Evolutionary conservation across 2,113 vertebrate genomes (phyloP), one percentile per base, ranked within the genome.

Genomic region (Poeciliopsis occidentalis): DNA sequence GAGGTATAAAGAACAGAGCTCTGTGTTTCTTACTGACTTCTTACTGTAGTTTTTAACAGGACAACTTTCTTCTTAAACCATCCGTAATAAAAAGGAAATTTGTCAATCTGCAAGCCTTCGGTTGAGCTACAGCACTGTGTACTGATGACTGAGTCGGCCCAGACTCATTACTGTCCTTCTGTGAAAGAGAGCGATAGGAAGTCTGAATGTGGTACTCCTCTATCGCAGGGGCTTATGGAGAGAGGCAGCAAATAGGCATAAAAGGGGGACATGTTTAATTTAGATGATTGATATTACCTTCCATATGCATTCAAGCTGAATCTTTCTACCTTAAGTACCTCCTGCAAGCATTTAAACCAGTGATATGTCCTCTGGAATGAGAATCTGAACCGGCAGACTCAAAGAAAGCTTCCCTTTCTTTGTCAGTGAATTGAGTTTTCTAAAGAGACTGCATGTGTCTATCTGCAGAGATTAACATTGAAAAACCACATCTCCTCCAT

Each of bases 271-370:
- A 66, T 26, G 61, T 83, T 70, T 79, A 71, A 89, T 87, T 81
- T 85, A 73, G 71, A 79, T 80, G 81, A 87, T 69, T 63, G 78
- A 78, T 85, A 82, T 66, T 74, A 12, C 51, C 51, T 69, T 34
- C 31, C 60, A 71, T 83, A 60, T 75, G 67, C 71, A 31, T 66
- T 76, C 30, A 64, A 32, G 17, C 71, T 47, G 61, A 64, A 10
- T 76, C 63, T 75, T 29, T 60, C 32, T 71, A 71, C 64, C 76
- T 57, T 71, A 51, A 78, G 61, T 30, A 61, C 75, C 82, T 80
- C 77, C 63, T 63, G 78, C 71, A 39, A 82, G 26, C 22, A 54
- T 67, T 60, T 54, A 30, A 79, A 81, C 64, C 78, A 68, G 41
- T 12, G 12, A 57, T 66, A 62, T 84, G 44, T 60, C 4, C 27